A percentile compares a stretch with the other conserved stretches of the same genome.
phyloP scores from a whole-genome alignment of 1,140 invertebrate species.

The Saccostrea glomerata region DNA sequence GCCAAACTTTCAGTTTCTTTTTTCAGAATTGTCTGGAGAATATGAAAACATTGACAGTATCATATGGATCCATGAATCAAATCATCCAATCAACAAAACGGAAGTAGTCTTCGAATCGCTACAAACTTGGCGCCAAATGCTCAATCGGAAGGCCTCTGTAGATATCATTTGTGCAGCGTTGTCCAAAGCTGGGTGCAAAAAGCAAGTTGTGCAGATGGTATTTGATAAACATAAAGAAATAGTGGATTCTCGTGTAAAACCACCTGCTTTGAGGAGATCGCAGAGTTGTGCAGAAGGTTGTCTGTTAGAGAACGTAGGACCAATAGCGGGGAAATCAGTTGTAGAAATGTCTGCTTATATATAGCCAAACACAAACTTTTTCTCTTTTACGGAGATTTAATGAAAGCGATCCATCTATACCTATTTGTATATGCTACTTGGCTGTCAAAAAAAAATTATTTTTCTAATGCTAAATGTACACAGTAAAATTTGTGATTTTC shows the following conservation, averaged over 20 bases:
- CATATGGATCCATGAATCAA: background rate
- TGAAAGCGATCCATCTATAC: no score
- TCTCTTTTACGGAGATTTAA: no score
- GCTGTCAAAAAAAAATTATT: no score
- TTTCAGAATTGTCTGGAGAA: background rate
- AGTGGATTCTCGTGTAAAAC: background rate
- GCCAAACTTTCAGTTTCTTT: background rate
- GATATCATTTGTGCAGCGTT: background rate
- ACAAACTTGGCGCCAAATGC: slow-evolving; percentile 13
- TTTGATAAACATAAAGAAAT: background rate
- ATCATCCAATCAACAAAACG: background rate
- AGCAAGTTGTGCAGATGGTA: background rate
- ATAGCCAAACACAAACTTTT: background rate
- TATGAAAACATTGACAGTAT: background rate
- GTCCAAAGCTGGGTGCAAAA: background rate
- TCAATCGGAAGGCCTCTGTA: background rate
- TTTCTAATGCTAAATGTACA: no score
- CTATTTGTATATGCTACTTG: no score
- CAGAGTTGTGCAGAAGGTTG: background rate
- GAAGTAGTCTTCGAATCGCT: background rate
- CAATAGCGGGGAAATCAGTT: background rate
- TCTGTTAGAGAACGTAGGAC: background rate
- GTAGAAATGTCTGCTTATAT: background rate
- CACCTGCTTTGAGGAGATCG: background rate
- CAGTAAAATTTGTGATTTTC: no score